Evolutionary conservation across 2,797 vertebrate genomes (phyloP), one percentile per base, ranked within the genome.

Genomic region (Synaphobranchus kaupii): DNA sequence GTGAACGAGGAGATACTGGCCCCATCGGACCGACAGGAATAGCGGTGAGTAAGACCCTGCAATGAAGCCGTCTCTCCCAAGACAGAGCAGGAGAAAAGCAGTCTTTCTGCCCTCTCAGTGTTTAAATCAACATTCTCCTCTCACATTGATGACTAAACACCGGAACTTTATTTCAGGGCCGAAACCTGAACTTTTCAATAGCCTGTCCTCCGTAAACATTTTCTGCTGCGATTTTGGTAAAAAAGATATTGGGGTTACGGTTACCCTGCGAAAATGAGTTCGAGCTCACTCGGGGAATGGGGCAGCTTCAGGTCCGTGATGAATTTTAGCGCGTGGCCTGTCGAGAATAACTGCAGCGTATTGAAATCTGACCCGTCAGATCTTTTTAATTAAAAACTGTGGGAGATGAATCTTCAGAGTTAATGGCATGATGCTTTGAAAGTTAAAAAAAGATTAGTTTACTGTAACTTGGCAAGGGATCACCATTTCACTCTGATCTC

Each of bases 1-100:
- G 97, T 71, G 94, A 95, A 0, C 92, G 31, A 89, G 97, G 97
- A 87, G 94, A 94, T 20, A 76, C 88, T 0, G 97, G 97, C 86
- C 90, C 87, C 3, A 76, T 63, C 0, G 97, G 97, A 88, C 93
- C 93, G 83, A 92, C 90, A 68, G 96, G 96, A 91, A 90, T 93
- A 54, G 92, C 91, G 31, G 97, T 97, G 91, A 96, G 96, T 92
- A 52, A 20, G 15, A 7, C 39, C 73, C 34, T 78, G 34, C 17
- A 0, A 47, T 44, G 39, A 39, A 17, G 58, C 1, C 58, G 1
- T 60, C 4, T 60, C 3, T 3, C 13, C 58, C 66, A 68, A 28
- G 7, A 31, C 25, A 31, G 66, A 68, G n/a, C n/a, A 28, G n/a
- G 25, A 68, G 25, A 68, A 68, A 68, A 31, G 6, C 1, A 68